phyloP scores from a whole-genome alignment of 2,888 invertebrate genomes.

The Drosophila anceps region DNA sequence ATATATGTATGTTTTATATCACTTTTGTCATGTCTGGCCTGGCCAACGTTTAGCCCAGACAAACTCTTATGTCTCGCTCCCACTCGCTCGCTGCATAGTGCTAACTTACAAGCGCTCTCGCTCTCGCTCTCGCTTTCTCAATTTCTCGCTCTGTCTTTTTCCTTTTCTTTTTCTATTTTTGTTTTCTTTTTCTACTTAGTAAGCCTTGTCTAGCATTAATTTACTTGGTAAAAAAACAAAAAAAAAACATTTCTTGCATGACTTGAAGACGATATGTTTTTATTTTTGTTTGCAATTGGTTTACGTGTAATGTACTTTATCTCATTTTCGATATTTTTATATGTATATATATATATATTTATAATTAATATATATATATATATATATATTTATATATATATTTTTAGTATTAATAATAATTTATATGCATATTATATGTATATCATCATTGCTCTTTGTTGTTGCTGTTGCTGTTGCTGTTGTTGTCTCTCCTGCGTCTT shows the following conservation, averaged over 20 bases:
- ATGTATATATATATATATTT: slow-evolving; percentile 43
- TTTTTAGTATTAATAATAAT: slow-evolving; percentile 41
- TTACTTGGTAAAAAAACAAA: slow-evolving; percentile 70
- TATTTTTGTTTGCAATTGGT: slow-evolving; percentile 57
- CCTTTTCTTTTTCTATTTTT: slow-evolving; percentile 6
- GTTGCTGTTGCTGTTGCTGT: slow-evolving; percentile 28
- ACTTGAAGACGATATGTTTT: slow-evolving; percentile 80
- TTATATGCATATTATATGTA: slow-evolving; percentile 44
- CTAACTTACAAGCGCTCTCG: slow-evolving; percentile 11
- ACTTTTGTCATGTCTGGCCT: slow-evolving; percentile 64
- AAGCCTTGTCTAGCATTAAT: slow-evolving; percentile 68
- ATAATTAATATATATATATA: slow-evolving; percentile 37
- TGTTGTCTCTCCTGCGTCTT: background rate
- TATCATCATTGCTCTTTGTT: slow-evolving; percentile 37
- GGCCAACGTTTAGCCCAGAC: slow-evolving; percentile 47
- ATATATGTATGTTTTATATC: slow-evolving; percentile 71
- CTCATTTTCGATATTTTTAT: slow-evolving; percentile 24
- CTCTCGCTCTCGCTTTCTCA: background rate
- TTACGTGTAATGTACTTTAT: slow-evolving; percentile 18
- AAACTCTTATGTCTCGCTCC: slow-evolving; percentile 23
- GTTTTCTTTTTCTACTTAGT: slow-evolving; percentile 45
- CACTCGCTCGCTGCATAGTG: slow-evolving; percentile 14
- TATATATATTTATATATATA: slow-evolving; percentile 40
- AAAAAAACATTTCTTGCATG: slow-evolving; percentile 64
- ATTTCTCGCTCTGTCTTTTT: slow-evolving; percentile 15